Evolutionary conservation across 2,113 vertebrate genomes (phyloP).

Genomic region (Pavo muticus): DNA sequence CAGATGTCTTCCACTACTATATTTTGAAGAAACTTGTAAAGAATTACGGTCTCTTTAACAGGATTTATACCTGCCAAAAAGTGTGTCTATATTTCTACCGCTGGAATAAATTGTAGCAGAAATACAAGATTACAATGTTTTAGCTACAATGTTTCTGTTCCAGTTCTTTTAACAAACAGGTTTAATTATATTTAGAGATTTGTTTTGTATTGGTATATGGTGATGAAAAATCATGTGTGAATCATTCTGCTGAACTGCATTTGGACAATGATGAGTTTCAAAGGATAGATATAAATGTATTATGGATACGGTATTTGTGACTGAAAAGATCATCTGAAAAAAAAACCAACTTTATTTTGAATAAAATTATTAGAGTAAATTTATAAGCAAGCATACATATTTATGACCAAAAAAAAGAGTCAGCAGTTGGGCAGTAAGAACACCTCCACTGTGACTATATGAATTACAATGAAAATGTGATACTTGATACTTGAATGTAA

Average conservation of each 20-base stretch:
- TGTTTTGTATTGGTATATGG: fast-evolving
- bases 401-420: background rate
- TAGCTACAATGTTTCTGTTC: background rate
- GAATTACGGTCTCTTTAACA: background rate
- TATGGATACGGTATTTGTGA: background rate
- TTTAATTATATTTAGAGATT: background rate
- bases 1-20: background rate
- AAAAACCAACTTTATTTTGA: background rate
- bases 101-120: background rate
- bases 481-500: background rate
- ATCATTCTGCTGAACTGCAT: background rate
- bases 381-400: background rate
- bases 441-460: background rate
- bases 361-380: background rate
- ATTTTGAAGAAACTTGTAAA: background rate
- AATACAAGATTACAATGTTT: background rate
- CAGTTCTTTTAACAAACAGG: background rate
- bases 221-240: background rate
- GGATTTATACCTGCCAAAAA: background rate
- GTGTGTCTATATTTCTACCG: background rate
- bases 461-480: background rate
- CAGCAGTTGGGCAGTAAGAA: background rate
- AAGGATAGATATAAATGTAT: background rate
- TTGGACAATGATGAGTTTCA: background rate
- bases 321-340: background rate